phyloP scores from a whole-genome alignment of 2,113 vertebrate genomes.

The Corvus hawaiiensis region DNA sequence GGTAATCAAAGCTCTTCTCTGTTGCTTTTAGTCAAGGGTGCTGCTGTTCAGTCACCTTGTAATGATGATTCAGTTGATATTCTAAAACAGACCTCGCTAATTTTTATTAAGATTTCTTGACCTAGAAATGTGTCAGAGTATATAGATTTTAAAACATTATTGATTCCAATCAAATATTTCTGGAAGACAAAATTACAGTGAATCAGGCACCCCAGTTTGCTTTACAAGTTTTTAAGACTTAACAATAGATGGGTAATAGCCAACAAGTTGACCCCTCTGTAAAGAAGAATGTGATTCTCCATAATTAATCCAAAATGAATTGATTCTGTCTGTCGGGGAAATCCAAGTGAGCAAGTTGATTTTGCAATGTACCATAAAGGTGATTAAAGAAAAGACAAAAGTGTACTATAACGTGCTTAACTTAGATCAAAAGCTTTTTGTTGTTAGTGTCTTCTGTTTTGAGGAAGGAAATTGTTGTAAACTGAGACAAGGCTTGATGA shows the following conservation, averaged over 20 bases:
- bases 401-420: not conserved
- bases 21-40: slow-evolving; percentile 42
- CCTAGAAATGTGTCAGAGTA: not conserved
- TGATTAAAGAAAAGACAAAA: not conserved
- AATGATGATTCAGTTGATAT: slow-evolving; percentile 20
- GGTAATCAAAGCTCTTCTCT: slow-evolving; percentile 72
- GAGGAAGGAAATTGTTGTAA: not conserved
- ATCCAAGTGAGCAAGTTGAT: not conserved
- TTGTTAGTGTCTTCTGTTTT: not conserved
- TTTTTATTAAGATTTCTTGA: slow-evolving; percentile 15
- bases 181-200: not conserved
- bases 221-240: not conserved
- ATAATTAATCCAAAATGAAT: not conserved
- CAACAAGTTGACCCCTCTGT: not conserved
- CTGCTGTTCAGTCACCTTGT: slow-evolving; percentile 18
- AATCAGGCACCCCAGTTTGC: not conserved
- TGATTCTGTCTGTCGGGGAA: not conserved
- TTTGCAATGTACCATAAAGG: not conserved
- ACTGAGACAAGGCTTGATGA: not conserved
- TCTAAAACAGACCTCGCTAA: not conserved
- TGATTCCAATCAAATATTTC: not conserved
- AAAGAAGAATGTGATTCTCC: not conserved
- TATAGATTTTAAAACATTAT: not conserved
- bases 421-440: not conserved
- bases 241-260: not conserved